These are phyloP conservation scores for Pogona vitticeps DNA, from an alignment of 2,113 vertebrate genomes.

Conservation along the genomic window DNA sequence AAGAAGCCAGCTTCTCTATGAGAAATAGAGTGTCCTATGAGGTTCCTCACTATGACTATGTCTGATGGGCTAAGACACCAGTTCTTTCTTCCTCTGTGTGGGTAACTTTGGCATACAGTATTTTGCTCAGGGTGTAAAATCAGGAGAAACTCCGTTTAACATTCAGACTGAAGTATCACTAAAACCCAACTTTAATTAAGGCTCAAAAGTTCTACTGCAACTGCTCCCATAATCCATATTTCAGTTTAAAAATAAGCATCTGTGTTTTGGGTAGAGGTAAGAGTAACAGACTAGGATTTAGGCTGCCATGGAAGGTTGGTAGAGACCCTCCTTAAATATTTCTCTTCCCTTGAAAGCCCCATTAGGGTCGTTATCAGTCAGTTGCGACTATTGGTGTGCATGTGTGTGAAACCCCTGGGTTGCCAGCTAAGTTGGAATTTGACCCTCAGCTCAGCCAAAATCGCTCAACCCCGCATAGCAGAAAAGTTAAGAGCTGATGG, in stretches of 20 bases:
- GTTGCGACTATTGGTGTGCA: not conserved
- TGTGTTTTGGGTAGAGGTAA: no score
- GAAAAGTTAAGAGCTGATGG: not conserved
- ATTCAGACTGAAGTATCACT: rapidly evolving
- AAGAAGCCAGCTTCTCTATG: not conserved
- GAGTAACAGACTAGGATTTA: not conserved
- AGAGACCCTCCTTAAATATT: not conserved
- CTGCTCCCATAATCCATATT: no score
- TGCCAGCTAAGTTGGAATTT: not conserved
- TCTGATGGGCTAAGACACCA: not conserved
- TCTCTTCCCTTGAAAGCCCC: no score
- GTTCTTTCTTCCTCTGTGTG: not conserved
- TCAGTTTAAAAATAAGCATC: no score
- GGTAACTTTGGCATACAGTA: rapidly evolving
- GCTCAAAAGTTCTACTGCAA: not conserved
- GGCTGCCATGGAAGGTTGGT: not conserved
- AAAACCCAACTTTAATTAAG: not conserved
- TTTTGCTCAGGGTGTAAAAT: not conserved
- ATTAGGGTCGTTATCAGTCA: no score
- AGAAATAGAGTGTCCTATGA: not conserved
- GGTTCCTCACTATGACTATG: not conserved
- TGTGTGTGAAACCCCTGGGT: not conserved
- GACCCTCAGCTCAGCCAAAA: not conserved
- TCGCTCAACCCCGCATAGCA: not conserved
- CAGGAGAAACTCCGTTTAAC: not conserved